Base-by-base conservation (phyloP, 1,140 invertebrate genomes). In the Heterodera schachtii region DNA sequence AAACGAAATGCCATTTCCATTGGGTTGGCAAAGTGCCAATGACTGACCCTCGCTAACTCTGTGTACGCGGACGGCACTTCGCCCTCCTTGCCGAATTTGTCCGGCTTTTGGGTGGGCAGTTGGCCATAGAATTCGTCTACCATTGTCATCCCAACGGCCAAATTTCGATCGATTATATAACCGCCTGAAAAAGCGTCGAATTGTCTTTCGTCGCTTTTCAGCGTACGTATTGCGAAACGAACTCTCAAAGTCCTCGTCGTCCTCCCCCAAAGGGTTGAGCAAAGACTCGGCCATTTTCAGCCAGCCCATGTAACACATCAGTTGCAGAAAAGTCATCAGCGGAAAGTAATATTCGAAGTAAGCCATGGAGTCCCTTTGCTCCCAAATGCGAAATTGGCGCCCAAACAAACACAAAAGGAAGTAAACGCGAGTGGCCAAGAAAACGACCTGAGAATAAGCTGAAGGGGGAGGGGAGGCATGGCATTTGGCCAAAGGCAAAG, bases 291-390 rank as follows among this genome's bases (percentile, higher is more conserved):
- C 77, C 46, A 78, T 43, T 21, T 78, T 78, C 44, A 78, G 73
- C 77, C 77, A 78, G 46, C 77, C 77, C 77, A 64, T 57, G 71
- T 78, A 64, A 41, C 64, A 78, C 1, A 78, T 69, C 64, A 80
- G 43, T 47, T 80, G 77, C 13, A 78, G 73, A 8, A 78, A 46
- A 44, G 77, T 78, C 82, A 76, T 78, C 46, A 78, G 71, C 11
- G 77, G 77, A 88, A 97, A 94, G 89, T 95, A 96, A 8, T 95
- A 91, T 89, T 98, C 95, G 0, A 94, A 66, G 81, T 86, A 69
- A 66, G 84, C 78, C 41, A 49, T 43, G 73, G 66, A 67, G 60
- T 66, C 75, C 76, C 49, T 78, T 21, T 49, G 71, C 49, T 78
- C 75, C 47, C 80, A 64, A 80, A 69, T 71, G 74, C 84, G 44